A percentile compares a stretch with the other conserved stretches of the same genome.
Evolutionary conservation across 2,888 invertebrate genomes (phyloP).

Genomic region (Eupithecia subfuscata): DNA sequence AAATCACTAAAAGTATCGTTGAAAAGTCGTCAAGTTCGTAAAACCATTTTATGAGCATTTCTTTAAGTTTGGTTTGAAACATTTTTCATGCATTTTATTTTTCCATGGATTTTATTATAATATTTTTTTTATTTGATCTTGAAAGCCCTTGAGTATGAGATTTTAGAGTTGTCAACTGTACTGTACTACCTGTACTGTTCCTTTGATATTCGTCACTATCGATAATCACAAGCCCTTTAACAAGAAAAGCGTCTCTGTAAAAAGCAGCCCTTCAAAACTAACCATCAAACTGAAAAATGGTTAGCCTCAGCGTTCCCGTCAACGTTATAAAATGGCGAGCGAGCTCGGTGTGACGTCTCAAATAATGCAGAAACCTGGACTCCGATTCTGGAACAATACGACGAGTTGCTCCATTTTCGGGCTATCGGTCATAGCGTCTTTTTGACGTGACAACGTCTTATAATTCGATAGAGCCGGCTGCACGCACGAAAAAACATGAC

Average conservation of each 20-base stretch:
- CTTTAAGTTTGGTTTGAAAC: too few relatives aligned
- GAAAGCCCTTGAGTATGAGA: not conserved
- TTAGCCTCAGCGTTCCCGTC: constrained; percentile 9
- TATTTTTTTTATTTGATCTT: too few relatives aligned
- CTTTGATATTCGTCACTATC: not conserved
- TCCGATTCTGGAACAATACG: not conserved
- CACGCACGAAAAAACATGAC: too few relatives aligned
- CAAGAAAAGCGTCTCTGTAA: not conserved
- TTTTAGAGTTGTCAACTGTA: not conserved
- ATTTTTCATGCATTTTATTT: too few relatives aligned
- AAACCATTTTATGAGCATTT: too few relatives aligned
- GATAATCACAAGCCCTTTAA: not conserved
- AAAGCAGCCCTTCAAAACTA: not conserved
- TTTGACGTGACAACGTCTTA: too few relatives aligned
- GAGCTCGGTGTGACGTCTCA: constrained; percentile 25
- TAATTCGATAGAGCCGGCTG: too few relatives aligned
- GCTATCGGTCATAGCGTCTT: not conserved
- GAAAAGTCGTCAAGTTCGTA: too few relatives aligned
- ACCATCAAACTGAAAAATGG: constrained; percentile 13
- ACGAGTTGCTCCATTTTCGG: not conserved
- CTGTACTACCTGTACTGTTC: not conserved
- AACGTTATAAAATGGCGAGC: constrained; percentile 15
- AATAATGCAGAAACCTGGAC: constrained; percentile 43
- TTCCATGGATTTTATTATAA: too few relatives aligned
- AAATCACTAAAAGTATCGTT: too few relatives aligned